A percentile compares a stretch with the other conserved stretches of the same genome.
Evolutionary conservation across 2,113 vertebrate genomes (phyloP).

Genomic region (Mystacornis crossleyi): DNA sequence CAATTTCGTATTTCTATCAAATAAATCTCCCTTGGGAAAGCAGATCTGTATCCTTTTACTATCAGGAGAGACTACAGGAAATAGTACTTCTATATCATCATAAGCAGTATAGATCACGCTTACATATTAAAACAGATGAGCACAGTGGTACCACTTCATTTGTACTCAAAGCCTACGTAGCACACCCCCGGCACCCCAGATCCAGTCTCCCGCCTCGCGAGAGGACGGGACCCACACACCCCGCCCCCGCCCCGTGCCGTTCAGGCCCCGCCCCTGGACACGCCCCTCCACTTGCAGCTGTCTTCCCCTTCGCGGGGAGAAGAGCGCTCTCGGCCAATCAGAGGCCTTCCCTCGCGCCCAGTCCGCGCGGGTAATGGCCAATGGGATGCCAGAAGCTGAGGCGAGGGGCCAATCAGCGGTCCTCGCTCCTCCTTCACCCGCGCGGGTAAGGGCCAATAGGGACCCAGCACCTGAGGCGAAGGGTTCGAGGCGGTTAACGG

Average conservation of each 20-base stretch:
- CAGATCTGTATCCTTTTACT: not conserved
- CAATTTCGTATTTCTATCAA: not conserved
- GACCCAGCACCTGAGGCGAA: not conserved
- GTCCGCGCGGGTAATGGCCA: not conserved
- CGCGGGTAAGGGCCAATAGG: not conserved
- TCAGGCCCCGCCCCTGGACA: rapidly evolving
- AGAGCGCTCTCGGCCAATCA: not conserved
- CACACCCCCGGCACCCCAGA: rapidly evolving
- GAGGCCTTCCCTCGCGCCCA: not conserved
- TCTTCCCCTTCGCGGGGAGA: not conserved
- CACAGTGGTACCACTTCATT: not conserved
- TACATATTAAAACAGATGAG: not conserved
- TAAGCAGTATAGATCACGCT: not conserved
- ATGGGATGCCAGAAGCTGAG: not conserved
- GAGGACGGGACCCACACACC: rapidly evolving
- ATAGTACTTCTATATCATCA: not conserved
- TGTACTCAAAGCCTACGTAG: not conserved
- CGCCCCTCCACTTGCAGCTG: not conserved
- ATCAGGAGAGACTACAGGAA: not conserved
- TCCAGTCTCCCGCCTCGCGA: rapidly evolving
- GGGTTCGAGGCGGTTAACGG: not conserved
- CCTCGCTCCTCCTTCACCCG: not conserved
- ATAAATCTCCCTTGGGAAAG: not conserved
- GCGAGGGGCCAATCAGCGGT: not conserved
- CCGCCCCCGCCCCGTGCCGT: rapidly evolving